phyloP scores from a whole-genome alignment of 2,888 invertebrate species.

The Eupithecia vulgata region DNA sequence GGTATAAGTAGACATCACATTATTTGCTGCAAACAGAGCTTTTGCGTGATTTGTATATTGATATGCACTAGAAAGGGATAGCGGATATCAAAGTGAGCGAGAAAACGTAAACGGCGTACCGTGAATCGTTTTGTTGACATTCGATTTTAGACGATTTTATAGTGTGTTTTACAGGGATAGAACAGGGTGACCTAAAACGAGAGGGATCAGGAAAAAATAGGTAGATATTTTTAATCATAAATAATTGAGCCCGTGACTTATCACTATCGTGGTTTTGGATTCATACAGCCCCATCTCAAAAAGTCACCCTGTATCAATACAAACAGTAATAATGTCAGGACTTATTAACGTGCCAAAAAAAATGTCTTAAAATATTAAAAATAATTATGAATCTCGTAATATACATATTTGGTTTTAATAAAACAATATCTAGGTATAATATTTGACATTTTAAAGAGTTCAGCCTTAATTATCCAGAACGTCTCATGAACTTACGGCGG shows the following conservation, averaged over 20 bases:
- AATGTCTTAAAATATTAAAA: no score
- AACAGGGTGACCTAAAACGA: background rate
- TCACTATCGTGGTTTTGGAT: background rate
- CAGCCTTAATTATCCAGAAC: background rate
- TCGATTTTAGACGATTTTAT: no score
- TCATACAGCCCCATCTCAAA: no score
- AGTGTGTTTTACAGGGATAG: background rate
- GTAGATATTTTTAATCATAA: background rate
- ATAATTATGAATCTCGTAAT: no score
- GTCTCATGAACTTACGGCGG: background rate
- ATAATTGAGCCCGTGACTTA: background rate
- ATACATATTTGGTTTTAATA: no score
- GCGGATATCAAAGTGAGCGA: background rate
- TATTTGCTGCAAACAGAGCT: background rate
- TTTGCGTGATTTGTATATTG: background rate
- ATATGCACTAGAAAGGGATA: background rate
- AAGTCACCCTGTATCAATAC: no score
- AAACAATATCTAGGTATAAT: no score
- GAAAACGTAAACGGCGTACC: background rate
- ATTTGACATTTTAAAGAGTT: no score
- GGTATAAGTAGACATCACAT: constrained; percentile 1
- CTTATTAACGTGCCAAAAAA: no score
- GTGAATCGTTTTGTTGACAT: background rate
- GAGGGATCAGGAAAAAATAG: background rate
- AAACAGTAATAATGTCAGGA: no score